Evolutionary conservation across 2,797 vertebrate species (phyloP).

Genomic region (Heterohyrax brucei): DNA sequence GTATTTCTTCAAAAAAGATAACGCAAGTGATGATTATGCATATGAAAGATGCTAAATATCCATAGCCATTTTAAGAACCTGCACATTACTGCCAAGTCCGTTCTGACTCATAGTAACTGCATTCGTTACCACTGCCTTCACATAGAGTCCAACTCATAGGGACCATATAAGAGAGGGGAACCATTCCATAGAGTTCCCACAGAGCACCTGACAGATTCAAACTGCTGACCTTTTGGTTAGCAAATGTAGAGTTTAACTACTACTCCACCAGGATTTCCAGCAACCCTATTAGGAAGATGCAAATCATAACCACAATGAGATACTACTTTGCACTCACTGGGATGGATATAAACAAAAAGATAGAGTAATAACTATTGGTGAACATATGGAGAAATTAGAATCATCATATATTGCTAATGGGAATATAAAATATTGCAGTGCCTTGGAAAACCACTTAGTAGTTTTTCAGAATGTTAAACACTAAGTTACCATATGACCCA

Average conservation of each 20-base stretch:
- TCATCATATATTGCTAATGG: background rate
- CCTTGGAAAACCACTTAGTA: background rate
- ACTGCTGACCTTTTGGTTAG: too few species aligned
- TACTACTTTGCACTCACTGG: background rate
- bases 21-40: background rate
- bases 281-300: background rate
- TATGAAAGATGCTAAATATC: too few species aligned
- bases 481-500: background rate
- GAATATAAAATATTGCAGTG: background rate
- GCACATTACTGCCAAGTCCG: too few species aligned
- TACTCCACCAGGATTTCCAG: too few species aligned
- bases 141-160: too few species aligned
- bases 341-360: background rate
- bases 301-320: background rate
- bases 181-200: too few species aligned
- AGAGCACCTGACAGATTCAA: too few species aligned
- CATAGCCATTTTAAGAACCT: too few species aligned
- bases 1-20: background rate
- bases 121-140: too few species aligned
- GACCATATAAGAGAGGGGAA: too few species aligned
- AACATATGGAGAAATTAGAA: background rate
- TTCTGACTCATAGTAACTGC: too few species aligned
- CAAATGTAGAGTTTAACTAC: too few species aligned
- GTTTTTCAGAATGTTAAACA: conserved; percentile 25
- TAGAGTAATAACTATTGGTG: background rate